phyloP scores from a whole-genome alignment of 53 echinoderm and acorn worm genomes.

The Glandiceps talaboti region DNA sequence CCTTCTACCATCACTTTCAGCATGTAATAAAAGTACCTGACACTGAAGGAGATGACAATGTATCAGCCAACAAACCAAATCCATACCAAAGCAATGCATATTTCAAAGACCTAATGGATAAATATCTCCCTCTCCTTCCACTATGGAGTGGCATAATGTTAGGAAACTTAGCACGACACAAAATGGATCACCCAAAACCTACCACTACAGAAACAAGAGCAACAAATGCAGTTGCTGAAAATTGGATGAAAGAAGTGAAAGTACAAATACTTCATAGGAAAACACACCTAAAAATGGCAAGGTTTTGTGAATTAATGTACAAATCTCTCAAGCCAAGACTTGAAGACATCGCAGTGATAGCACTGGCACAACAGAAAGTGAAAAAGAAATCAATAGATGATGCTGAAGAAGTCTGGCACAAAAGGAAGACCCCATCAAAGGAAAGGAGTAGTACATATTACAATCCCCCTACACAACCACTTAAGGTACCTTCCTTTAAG shows the following conservation, averaged over 20 bases:
- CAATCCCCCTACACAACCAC: not conserved
- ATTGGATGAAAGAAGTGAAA: not conserved
- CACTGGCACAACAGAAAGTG: not conserved
- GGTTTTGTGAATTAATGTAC: not conserved
- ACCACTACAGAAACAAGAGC: not conserved
- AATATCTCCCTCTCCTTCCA: not conserved
- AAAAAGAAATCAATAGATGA: not conserved
- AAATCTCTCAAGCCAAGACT: not conserved
- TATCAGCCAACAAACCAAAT: not conserved
- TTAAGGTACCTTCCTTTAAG: not conserved
- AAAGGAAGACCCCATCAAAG: not conserved
- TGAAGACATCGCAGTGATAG: not conserved
- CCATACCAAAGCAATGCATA: not conserved
- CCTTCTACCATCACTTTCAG: not conserved
- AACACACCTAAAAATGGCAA: not conserved
- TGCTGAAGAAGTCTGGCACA: not conserved
- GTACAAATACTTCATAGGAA: not conserved
- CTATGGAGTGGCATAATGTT: not conserved
- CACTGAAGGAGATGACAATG: not conserved
- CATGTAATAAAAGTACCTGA: not conserved
- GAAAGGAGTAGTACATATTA: not conserved
- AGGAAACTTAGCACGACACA: not conserved
- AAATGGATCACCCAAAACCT: not conserved
- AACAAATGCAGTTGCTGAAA: not conserved
- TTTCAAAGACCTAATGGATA: not conserved